Percentiles rank a stretch among this genome's conserved stretches.
Conservation (phyloP, 2,113 vertebrate species). For the Clupea harengus region DNA sequence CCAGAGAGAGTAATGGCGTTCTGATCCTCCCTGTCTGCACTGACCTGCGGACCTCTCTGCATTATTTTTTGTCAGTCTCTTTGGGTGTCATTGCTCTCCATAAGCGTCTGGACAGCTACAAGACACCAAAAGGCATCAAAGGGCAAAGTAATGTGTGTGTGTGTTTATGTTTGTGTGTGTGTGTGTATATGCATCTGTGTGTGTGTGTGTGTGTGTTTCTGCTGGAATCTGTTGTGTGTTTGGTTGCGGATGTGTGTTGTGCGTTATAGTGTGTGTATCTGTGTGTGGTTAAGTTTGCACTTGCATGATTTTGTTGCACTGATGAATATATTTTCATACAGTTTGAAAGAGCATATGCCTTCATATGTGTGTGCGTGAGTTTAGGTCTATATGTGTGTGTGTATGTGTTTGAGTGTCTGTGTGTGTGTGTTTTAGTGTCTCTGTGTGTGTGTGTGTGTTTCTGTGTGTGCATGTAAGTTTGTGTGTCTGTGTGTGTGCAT, state of each 20-base stretch:
- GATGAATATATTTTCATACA: too few relatives aligned
- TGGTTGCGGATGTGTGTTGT: too few relatives aligned
- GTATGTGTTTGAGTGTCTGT: too few relatives aligned
- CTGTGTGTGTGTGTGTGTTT: neutral
- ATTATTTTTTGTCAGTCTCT: neutral
- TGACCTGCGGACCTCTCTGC: neutral
- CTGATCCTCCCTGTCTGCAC: neutral
- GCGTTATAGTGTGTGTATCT: too few relatives aligned
- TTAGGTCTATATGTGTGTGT: neutral
- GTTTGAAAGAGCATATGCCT: too few relatives aligned
- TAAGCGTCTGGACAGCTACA: neutral
- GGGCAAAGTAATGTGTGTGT: neutral
- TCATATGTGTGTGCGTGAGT: too few relatives aligned
- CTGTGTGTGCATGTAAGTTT: neutral
- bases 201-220: neutral
- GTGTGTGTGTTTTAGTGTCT: constrained; percentile 17
- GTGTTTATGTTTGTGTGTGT: neutral
- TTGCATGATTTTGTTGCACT: too few relatives aligned
- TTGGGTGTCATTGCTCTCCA: neutral
- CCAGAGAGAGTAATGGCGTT: neutral
- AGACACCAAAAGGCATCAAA: neutral
- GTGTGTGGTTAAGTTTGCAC: too few relatives aligned
- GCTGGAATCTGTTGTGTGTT: too few relatives aligned
- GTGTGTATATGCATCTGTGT: neutral
- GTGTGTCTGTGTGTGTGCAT: neutral